Evolutionary conservation across 2,797 vertebrate species (phyloP).

Genomic region (Pseudotriccus pelzelni): DNA sequence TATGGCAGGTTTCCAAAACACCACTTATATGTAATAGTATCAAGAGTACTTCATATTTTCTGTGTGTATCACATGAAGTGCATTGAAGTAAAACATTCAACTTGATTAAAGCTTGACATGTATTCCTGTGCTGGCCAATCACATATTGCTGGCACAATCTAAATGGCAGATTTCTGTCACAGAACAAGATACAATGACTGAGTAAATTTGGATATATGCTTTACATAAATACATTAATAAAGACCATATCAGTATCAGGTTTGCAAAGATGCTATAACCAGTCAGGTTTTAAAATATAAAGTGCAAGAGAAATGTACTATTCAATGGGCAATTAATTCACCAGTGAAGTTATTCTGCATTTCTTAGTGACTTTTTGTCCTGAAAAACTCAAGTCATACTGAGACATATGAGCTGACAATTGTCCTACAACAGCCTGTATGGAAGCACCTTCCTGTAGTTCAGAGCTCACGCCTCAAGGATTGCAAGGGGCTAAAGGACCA

Average conservation of each 20-base stretch:
- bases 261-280: background rate
- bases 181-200: background rate
- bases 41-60: background rate
- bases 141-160: background rate
- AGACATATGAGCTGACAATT: background rate
- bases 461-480: background rate
- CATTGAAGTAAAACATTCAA: background rate
- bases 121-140: background rate
- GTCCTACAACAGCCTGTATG: fast-evolving
- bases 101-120: background rate
- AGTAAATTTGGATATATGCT: background rate
- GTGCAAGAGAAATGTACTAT: background rate
- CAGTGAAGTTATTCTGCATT: background rate
- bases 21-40: background rate
- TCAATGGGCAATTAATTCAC: background rate
- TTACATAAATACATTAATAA: background rate
- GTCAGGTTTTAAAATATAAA: background rate
- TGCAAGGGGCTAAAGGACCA: background rate
- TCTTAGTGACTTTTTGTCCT: background rate
- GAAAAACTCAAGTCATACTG: background rate
- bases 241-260: background rate
- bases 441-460: background rate
- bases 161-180: background rate
- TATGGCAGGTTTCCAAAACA: background rate
- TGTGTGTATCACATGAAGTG: background rate